Percentiles rank a stretch among this genome's conserved stretches.
phyloP scores from a whole-genome alignment of 2,888 invertebrate genomes.

The Drosophila engyochracea region DNA sequence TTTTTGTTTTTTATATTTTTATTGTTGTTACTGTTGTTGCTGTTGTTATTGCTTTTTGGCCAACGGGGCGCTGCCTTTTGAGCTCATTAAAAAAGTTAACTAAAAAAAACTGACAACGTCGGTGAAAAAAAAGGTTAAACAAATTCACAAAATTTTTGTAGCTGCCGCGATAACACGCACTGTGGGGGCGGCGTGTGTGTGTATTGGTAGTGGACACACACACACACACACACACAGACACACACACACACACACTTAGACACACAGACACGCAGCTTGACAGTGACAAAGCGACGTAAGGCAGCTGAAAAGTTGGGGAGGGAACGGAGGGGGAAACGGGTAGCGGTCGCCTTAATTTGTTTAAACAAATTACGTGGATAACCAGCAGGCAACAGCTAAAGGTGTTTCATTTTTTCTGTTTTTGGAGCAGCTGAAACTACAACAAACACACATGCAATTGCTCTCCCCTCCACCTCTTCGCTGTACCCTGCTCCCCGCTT shows the following conservation, averaged over 20 bases:
- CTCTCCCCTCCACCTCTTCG: not conserved
- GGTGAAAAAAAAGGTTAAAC: slow-evolving; percentile 71
- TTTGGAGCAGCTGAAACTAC: slow-evolving; percentile 60
- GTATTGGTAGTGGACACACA: slow-evolving; percentile 38
- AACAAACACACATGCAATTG: slow-evolving; percentile 53
- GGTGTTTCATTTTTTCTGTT: slow-evolving; percentile 34
- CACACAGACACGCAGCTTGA: slow-evolving; percentile 38
- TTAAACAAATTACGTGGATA: slow-evolving; percentile 79
- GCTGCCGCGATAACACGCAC: slow-evolving; percentile 60
- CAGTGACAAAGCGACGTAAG: slow-evolving; percentile 78
- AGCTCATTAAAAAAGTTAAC: slow-evolving; percentile 66
- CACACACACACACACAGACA: slow-evolving; percentile 18
- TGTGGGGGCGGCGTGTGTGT: slow-evolving; percentile 29
- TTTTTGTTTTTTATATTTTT: slow-evolving; percentile 3
- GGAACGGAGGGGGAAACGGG: not conserved
- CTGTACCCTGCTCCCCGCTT: not conserved
- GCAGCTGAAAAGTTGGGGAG: slow-evolving; percentile 47
- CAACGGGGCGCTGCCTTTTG: slow-evolving; percentile 55
- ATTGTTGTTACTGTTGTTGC: slow-evolving; percentile 23
- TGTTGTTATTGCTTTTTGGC: slow-evolving; percentile 55
- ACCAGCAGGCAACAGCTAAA: slow-evolving; percentile 40
- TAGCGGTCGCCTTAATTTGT: slow-evolving; percentile 72
- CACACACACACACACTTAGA: slow-evolving; percentile 15
- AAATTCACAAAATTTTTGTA: slow-evolving; percentile 61
- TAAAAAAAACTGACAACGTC: slow-evolving; percentile 44